Percentiles rank a stretch among this genome's conserved stretches.
Conservation (phyloP, 1,140 invertebrate genomes). For the Drosophila prosaltans region DNA sequence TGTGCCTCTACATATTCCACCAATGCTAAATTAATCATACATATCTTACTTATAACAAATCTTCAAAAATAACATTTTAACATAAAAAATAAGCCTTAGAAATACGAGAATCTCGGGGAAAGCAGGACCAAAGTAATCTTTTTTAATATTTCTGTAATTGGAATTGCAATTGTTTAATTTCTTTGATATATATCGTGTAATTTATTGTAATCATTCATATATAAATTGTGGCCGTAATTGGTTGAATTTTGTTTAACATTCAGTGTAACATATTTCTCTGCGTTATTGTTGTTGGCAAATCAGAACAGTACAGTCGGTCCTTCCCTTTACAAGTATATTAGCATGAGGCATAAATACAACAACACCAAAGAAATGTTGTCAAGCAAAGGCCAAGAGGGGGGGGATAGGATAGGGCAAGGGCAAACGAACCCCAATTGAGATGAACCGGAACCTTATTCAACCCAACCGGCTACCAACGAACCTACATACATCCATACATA, state of each 20-base stretch:
- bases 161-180: not conserved
- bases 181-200: not conserved
- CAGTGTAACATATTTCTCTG: not conserved
- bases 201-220: not conserved
- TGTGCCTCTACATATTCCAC: too few relatives aligned
- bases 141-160: too few relatives aligned
- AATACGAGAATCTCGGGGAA: too few relatives aligned
- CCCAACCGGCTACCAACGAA: not conserved
- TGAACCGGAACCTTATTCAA: conserved; percentile 11
- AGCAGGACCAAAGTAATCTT: too few relatives aligned
- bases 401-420: not conserved
- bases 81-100: too few relatives aligned
- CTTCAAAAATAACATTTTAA: too few relatives aligned
- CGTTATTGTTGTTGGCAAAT: not conserved
- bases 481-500: not conserved
- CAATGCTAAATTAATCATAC: too few relatives aligned
- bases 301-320: too few relatives aligned
- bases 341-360: conserved; percentile 4
- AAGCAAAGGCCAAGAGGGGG: not conserved
- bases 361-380: not conserved
- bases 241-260: not conserved
- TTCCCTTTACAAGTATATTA: not conserved
- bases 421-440: conserved; percentile 5
- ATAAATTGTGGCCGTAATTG: not conserved
- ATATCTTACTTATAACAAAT: too few relatives aligned